Base-by-base conservation (phyloP, 2,797 vertebrate genomes). In the Spondyliosoma cantharus region DNA sequence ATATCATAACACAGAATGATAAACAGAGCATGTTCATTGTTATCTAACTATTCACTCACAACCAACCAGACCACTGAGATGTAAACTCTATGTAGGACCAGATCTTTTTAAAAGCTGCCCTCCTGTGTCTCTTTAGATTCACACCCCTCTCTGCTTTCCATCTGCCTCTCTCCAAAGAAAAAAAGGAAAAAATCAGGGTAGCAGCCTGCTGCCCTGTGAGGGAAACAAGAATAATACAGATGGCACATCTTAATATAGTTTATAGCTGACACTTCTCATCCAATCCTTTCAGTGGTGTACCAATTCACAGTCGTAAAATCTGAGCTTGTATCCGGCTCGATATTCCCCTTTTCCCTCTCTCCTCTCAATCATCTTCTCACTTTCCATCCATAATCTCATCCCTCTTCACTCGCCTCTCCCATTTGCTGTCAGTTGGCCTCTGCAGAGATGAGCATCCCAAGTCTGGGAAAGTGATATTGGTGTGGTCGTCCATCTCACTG, bases 381-480 rank as follows among this genome's bases (percentile, higher is more conserved):
- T 85, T 84, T 87, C 69, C 24, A n/a, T 74, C 71, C 22, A 17
- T 76, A 71, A 74, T 79, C 63, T 50, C 37, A 15, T 57, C 52
- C 29, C 9, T 70, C 49, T 20, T 42, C 52, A 0, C 71, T 52
- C 11, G 6, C 24, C 49, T 74, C 72, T 82, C 67, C 74, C 78
- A 29, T 84, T 72, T 42, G 53, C 60, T 61, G 71, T 78, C 69
- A 59, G 78, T 71, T 53, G 45, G 46, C 59, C 32, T 54, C 64
- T 59, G 66, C 24, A n/a, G 7, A 69, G 65, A 82, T 45, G 53
- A 81, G 67, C 11, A 0, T 72, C 60, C 56, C 63, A 61, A 78
- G 74, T 84, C 45, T 15, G 14, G 58, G 80, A 87, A 83, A 60
- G 73, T 63, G 80, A 82, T 89, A 74, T 80, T 0, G 59, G 25